Evolutionary conservation across 2,888 invertebrate species (phyloP), one percentile per base, ranked within the genome.

Genomic region (Synanthedon formicaeformis): DNA sequence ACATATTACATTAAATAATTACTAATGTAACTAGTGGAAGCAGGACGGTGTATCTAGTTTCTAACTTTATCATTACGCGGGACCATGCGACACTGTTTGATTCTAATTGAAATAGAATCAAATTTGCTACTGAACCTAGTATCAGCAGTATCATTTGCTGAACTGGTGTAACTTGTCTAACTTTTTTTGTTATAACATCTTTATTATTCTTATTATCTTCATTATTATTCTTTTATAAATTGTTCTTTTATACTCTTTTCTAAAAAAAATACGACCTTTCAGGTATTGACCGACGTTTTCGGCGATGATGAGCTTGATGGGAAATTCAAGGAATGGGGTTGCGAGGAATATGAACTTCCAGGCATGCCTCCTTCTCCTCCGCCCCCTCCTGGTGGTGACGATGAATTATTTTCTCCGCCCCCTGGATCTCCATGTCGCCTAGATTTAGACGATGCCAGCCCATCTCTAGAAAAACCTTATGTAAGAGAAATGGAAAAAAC

Each of bases 401-500:
- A 95, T 68, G 95, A 95, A 76, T 89, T 95, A 54, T 95, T 94
- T 78, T 95, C 94, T 73, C 94, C 94, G 68, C 92, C 94, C 62
- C 92, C 91, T 57, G 89, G 88, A 61, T 89, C 89, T 51, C 91
- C 91, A 62, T 90, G 91, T 61, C 89, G 87, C 59, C 80, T 90
- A 62, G 88, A 88, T 64, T 74, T 90, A 65, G 90, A 90, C 63
- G 90, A 89, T 58, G 84, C 88, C 61, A 94, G 94, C 81, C 94
- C 95, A 59, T 93, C 94, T 66, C 93, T 94, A 78, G 95, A 95
- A 69, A 93, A 94, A 79, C 92, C 93, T 58, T 92, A 91, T 65
- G 90, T 94, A 62, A 91, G 93, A 76, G 95, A 95, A 84, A 93
- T 96, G 91, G 96, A 96, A 83, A 95, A 95, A 82, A 95, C 96